Base-by-base conservation (phyloP, 2,888 invertebrate genomes). In the Agelastica alni region DNA sequence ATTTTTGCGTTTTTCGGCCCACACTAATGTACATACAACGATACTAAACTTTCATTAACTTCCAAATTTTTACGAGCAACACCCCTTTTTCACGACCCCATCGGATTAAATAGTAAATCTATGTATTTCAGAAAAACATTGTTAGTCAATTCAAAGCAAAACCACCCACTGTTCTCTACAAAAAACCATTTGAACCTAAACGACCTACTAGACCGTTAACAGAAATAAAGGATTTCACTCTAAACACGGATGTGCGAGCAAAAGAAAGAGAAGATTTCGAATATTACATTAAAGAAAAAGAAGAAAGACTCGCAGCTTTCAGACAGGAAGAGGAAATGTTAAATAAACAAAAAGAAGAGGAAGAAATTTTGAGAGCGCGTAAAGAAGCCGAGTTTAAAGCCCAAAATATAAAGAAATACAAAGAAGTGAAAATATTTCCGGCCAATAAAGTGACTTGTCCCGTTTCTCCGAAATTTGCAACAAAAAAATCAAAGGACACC, bases 191-290 rank as follows among this genome's bases (percentile, higher is more conserved):
- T 67, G 79, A 83, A 47, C 87, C 88, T 2, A 76, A 81, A 17
- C 79, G 80, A 48, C 74, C 78, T 12, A 74, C 77, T 13, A 73
- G 76, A 22, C 79, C 81, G 2, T 57, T 79, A 4, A 63, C 77
- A 0, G 80, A 79, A 68, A 67, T 77, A 4, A 74, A 74, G 7
- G 83, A 83, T 22, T 83, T 88, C 74, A 75, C 79, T 3, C 72
- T 90, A n/a, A 82, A 82, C 43, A 85, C 87, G 1, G 85, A 86
- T 52, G 80, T 80, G 56, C 74, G 90, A 51, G 85, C 85, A 0
- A 79, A 76, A 7, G 83, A 87, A 54, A 75, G 88, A 22, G 81
- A 80, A 37, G 79, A 78, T 31, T 88, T 83, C 75, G 84, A 88
- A 0, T 77, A 80, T 22, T 73, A 74, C 32, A 60, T 84, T 2